A percentile compares a stretch with the other conserved stretches of the same genome.
Conservation (phyloP, 2,113 vertebrate species). For the Halcyon malimbica region DNA sequence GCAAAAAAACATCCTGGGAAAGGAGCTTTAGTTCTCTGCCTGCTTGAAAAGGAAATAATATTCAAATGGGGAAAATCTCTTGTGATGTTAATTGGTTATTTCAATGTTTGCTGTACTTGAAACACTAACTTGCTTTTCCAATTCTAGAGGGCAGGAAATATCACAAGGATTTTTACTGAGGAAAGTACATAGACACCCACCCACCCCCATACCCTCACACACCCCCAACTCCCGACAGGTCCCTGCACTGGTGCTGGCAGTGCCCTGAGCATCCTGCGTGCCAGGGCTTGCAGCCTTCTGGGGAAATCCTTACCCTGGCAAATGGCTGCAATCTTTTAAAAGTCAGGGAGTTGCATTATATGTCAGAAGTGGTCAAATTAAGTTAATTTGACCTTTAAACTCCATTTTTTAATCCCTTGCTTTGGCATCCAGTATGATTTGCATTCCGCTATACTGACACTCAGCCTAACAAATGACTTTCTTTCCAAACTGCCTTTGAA, state of each 20-base stretch:
- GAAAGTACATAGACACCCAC: background rate
- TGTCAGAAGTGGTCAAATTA: conserved; percentile 56
- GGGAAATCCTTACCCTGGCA: background rate
- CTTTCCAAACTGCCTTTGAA: conserved; percentile 75
- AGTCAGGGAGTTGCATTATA: background rate
- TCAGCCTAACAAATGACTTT: conserved; percentile 73
- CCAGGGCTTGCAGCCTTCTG: background rate
- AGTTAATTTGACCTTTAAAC: conserved; percentile 68
- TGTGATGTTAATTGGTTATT: background rate
- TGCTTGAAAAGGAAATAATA: background rate
- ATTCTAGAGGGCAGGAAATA: background rate
- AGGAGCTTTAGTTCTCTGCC: background rate
- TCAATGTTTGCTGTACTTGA: background rate
- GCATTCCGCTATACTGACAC: conserved; percentile 54
- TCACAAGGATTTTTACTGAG: background rate
- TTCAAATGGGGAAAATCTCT: background rate
- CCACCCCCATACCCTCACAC: no score
- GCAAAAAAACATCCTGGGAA: background rate
- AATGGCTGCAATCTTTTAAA: background rate
- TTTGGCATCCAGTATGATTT: conserved; percentile 65
- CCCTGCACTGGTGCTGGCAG: background rate
- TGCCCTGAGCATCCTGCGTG: background rate
- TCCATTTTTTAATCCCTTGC: conserved; percentile 39
- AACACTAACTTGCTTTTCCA: background rate
- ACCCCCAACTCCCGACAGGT: accelerated